Conservation (phyloP, 2,797 vertebrate genomes). For the Acipenser transmontanus region DNA sequence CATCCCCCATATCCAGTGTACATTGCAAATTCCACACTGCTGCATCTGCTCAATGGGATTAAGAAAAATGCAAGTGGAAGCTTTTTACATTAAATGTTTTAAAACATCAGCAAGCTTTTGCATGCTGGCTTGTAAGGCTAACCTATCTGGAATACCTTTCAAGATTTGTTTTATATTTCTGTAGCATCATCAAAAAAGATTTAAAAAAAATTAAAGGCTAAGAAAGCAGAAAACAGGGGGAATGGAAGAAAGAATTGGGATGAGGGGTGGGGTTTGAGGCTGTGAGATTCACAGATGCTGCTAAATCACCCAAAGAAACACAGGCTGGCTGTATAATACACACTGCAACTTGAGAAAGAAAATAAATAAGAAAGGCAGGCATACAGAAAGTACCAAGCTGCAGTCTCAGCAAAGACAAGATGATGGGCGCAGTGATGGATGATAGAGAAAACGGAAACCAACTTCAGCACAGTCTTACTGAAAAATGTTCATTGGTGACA, state of each 20-base stretch:
- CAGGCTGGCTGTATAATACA: constrained; percentile 1
- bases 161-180: too few species aligned
- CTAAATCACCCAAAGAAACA: not conserved
- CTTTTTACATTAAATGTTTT: too few species aligned
- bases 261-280: not conserved
- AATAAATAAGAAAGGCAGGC: constrained; percentile 20
- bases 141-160: too few species aligned
- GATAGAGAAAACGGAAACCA: constrained; percentile 21
- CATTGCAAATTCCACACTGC: too few species aligned
- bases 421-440: constrained; percentile 13
- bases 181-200: too few species aligned
- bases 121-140: too few species aligned
- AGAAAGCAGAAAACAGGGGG: too few species aligned
- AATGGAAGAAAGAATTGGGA: not conserved
- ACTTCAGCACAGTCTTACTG: not conserved
- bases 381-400: constrained; percentile 13
- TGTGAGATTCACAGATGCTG: not conserved
- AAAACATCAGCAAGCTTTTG: too few species aligned
- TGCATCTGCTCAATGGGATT: too few species aligned
- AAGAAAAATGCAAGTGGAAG: too few species aligned
- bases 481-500: constrained; percentile 2
- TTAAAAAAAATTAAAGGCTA: too few species aligned
- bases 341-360: not conserved
- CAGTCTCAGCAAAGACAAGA: constrained; percentile 14
- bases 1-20: too few species aligned